Evolutionary conservation across 2,113 vertebrate genomes (phyloP), one percentile per base, ranked within the genome.

Genomic region (Tautogolabrus adspersus): DNA sequence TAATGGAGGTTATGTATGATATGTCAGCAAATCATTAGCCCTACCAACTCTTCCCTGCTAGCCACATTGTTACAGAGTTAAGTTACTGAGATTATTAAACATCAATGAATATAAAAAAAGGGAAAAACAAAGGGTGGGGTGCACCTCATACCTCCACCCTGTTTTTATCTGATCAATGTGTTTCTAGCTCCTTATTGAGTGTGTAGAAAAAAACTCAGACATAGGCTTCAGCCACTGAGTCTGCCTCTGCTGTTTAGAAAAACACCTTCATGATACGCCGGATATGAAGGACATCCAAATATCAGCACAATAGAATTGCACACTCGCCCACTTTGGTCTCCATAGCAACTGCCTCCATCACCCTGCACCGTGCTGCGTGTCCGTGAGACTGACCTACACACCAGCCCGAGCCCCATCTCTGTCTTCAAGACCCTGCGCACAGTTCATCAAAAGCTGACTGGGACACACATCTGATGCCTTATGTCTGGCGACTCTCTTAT

Each of bases 331-430:
- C 72, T 72, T 71, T 59, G 37, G 83, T 92, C 75, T 60, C 91
- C 89, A 92, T 90, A 66, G 91, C 82, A 92, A 92, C 92, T 81
- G 86, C 79, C 83, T 88, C 84, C 62, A 67, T 70, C 76, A 63
- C 59, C 75, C 65, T 11, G 54, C 62, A 34, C 66, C 88, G 64
- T 5, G 77, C 91, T 84, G 87, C 6, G 83, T 38, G 77, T 86
- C 84, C 81, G 66, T 76, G 73, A 88, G 72, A 55, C 67, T 74
- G 77, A 90, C 87, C 89, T 81, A 69, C 68, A 72, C 73, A 5
- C 44, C 66, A 38, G 64, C 74, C 46, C 9, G 30, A 75, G 66
- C 59, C 61, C 72, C 56, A 22, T n/a, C 76, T 56, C 52, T 68
- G 84, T 87, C 89, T 77, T 65, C 18, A 73, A 81, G 57, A 84